phyloP scores from a whole-genome alignment of 2,888 invertebrate genomes.

The Cerastis rubricosa region DNA sequence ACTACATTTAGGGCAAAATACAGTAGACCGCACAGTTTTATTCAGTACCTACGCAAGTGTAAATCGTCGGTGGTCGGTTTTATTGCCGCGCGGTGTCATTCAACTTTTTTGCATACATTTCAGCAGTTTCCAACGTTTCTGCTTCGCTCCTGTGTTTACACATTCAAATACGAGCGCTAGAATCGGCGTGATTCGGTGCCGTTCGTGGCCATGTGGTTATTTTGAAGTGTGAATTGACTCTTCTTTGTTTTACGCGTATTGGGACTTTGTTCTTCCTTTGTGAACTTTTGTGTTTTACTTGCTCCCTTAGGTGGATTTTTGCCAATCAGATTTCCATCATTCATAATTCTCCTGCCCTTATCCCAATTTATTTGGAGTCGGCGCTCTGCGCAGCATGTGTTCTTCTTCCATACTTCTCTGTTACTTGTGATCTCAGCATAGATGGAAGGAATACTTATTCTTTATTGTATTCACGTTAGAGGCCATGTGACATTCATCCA shows the following conservation, averaged over 20 bases:
- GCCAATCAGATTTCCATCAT: too few species aligned
- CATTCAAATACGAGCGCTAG: slow-evolving; percentile 47
- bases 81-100: slow-evolving; percentile 67
- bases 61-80: slow-evolving; percentile 66
- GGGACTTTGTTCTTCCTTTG: neutral
- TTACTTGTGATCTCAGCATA: too few species aligned
- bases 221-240: slow-evolving; percentile 16
- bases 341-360: too few species aligned
- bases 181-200: slow-evolving; percentile 16
- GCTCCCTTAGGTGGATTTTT: too few species aligned
- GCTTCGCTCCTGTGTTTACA: slow-evolving; percentile 45
- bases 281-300: too few species aligned
- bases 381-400: too few species aligned
- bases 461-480: too few species aligned
- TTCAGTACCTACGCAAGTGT: slow-evolving; percentile 59
- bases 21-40: slow-evolving; percentile 34
- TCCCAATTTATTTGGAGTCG: too few species aligned
- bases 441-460: too few species aligned
- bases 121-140: slow-evolving; percentile 32
- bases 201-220: slow-evolving; percentile 28
- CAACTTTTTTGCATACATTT: slow-evolving; percentile 71
- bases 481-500: too few species aligned
- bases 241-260: neutral
- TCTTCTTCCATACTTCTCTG: too few species aligned
- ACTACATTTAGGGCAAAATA: neutral